These are phyloP conservation scores for Euphydryas editha DNA, from an alignment of 2,888 invertebrate species.

Conservation along the genomic window DNA sequence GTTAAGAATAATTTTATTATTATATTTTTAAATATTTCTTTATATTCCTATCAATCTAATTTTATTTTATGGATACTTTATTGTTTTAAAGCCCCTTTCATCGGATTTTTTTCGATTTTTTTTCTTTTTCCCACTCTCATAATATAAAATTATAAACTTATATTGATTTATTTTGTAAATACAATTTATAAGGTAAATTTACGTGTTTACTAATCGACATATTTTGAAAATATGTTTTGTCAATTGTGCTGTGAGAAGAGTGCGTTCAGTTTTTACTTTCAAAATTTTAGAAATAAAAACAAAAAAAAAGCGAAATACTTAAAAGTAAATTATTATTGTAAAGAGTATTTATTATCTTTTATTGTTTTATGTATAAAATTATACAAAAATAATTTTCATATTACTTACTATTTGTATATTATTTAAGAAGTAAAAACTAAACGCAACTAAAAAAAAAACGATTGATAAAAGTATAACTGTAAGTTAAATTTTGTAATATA, in stretches of 20 bases:
- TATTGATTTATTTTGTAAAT: constrained; percentile 81
- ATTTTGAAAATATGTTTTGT: constrained; percentile 83
- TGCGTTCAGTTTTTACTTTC: constrained; percentile 64
- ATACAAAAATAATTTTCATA: constrained; percentile 18
- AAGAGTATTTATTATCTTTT: constrained; percentile 23
- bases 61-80: constrained; percentile 18
- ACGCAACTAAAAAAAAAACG: constrained; percentile 63
- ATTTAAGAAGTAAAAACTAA: constrained; percentile 59
- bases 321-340: constrained; percentile 22
- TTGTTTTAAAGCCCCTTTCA: constrained; percentile 42
- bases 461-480: constrained; percentile 77
- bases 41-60: constrained; percentile 19
- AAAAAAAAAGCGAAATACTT: constrained; percentile 22
- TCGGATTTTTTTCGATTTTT: constrained; percentile 33
- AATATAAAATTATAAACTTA: constrained; percentile 60
- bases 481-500: constrained; percentile 82
- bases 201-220: constrained; percentile 80
- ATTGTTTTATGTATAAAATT: constrained; percentile 27
- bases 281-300: constrained; percentile 19
- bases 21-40: background rate
- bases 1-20: background rate
- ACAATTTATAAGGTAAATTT: constrained; percentile 80
- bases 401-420: constrained; percentile 30
- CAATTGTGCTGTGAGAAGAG: constrained; percentile 80
- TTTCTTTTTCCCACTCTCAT: constrained; percentile 65